phyloP scores from a whole-genome alignment of 2,113 vertebrate species.

The Daphoenositta chrysoptera region DNA sequence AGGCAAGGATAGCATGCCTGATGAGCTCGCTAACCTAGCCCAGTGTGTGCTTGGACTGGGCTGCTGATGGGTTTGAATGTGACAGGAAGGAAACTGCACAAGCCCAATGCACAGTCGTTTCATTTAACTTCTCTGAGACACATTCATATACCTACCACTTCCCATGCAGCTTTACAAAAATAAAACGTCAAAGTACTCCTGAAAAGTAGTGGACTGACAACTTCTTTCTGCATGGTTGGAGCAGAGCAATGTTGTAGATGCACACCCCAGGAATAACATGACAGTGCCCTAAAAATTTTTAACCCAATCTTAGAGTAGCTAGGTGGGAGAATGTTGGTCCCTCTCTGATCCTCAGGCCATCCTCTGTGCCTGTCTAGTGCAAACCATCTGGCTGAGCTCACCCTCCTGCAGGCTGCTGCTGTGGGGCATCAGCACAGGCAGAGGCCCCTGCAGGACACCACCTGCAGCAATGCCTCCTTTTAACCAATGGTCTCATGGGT shows the following conservation, averaged over 20 bases:
- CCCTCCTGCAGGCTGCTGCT: too few species aligned
- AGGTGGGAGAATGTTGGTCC: not conserved
- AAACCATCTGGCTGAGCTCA: not conserved
- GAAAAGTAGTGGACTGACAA: not conserved
- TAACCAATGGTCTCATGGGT: rapidly evolving
- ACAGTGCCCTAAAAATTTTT: not conserved
- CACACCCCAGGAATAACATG: not conserved
- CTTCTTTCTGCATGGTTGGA: not conserved
- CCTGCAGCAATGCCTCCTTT: not conserved
- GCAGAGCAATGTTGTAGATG: not conserved
- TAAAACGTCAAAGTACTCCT: not conserved
- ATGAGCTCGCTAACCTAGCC: constrained; percentile 46
- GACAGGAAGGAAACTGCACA: constrained; percentile 61
- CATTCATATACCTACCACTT: constrained; percentile 53
- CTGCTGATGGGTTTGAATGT: constrained; percentile 41
- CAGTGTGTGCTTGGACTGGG: constrained; percentile 41
- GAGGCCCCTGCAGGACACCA: not conserved
- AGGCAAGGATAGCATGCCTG: constrained; percentile 43
- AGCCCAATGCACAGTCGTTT: constrained; percentile 11
- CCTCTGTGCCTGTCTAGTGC: not conserved
- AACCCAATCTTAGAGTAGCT: not conserved
- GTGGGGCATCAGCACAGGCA: not conserved
- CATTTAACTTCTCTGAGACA: constrained; percentile 49
- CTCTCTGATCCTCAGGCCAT: not conserved
- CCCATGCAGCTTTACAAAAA: constrained; percentile 11